These are phyloP conservation scores for Zaprionus camerounensis DNA, from an alignment of 1,140 invertebrate species.

Conservation along the genomic window DNA sequence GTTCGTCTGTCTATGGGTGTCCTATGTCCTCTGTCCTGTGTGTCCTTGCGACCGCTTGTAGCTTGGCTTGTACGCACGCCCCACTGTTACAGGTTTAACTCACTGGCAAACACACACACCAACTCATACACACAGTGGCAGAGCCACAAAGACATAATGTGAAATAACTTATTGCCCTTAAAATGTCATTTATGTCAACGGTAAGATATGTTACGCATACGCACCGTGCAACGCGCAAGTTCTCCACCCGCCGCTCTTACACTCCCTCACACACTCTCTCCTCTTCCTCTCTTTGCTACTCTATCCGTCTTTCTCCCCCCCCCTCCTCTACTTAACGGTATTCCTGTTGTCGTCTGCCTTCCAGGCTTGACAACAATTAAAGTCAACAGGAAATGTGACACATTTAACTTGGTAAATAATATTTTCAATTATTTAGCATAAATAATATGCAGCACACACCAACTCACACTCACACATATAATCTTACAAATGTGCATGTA, in stretches of 20 bases:
- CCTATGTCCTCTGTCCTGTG: not conserved
- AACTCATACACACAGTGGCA: conserved; percentile 4
- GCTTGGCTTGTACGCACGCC: conserved; percentile 62
- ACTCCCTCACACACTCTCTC: not conserved
- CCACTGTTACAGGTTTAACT: conserved; percentile 30
- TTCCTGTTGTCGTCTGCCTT: conserved; percentile 31
- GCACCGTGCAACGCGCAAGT: conserved; percentile 40
- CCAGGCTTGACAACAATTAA: conserved; percentile 77
- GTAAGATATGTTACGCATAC: conserved; percentile 81
- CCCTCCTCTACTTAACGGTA: not conserved
- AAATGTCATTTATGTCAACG: conserved; percentile 83
- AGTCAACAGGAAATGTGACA: conserved; percentile 81
- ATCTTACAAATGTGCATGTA: conserved; percentile 37
- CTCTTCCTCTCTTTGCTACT: not conserved
- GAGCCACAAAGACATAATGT: conserved; percentile 66
- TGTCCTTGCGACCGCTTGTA: conserved; percentile 72
- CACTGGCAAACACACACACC: conserved; percentile 8
- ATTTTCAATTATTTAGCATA: conserved; percentile 80
- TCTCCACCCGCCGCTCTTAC: not conserved
- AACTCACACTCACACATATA: not conserved
- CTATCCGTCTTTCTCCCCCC: not conserved
- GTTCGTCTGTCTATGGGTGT: conserved; percentile 8
- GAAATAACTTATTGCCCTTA: conserved; percentile 83
- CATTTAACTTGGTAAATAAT: conserved; percentile 78
- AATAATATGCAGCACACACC: conserved; percentile 45